Conservation (phyloP, 2,113 vertebrate genomes). For the Dicaeum eximium region DNA sequence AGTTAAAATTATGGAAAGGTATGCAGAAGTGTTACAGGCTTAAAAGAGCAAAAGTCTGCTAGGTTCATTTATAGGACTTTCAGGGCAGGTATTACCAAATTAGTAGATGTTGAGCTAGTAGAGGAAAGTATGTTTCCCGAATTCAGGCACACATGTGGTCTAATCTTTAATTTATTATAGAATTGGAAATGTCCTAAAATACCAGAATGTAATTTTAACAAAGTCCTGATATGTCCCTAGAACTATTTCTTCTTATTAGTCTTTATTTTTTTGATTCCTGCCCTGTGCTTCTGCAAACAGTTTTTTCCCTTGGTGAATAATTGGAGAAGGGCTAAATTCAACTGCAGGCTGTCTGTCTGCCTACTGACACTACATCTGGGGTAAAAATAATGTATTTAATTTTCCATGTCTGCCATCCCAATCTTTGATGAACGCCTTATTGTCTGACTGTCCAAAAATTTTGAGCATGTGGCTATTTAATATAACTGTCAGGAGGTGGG, state of each 20-base stretch:
- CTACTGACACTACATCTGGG: background rate
- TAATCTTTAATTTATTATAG: slow-evolving; percentile 1
- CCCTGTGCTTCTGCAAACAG: background rate
- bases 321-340: background rate
- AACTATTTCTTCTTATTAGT: slow-evolving; percentile 16
- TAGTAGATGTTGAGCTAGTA: background rate
- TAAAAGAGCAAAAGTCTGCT: background rate
- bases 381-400: background rate
- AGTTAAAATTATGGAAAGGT: background rate
- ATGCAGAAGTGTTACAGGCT: background rate
- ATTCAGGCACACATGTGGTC: background rate
- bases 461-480: background rate
- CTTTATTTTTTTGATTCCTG: background rate
- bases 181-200: background rate
- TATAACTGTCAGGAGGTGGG: background rate
- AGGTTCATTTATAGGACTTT: background rate
- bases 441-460: background rate
- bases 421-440: background rate
- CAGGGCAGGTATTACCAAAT: background rate
- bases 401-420: background rate
- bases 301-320: background rate
- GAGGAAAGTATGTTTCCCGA: background rate
- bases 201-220: background rate
- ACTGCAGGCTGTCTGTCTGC: background rate
- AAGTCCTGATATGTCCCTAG: background rate